Conservation (phyloP, 2,113 vertebrate genomes). For the Anguilla japonica region DNA sequence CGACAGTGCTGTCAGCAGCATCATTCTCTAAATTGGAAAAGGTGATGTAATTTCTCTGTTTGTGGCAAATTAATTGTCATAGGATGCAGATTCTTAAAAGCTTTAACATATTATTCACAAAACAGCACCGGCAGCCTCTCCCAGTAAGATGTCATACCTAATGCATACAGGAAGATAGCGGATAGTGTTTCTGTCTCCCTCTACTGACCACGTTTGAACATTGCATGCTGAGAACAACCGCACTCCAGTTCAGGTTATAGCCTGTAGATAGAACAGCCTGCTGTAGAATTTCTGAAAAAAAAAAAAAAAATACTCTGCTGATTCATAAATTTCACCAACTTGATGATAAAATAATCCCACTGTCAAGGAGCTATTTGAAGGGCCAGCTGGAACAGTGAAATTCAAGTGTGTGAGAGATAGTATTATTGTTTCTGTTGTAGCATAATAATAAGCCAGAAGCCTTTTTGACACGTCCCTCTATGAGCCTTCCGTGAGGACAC, state of each 20-base stretch:
- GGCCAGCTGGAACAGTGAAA: not conserved
- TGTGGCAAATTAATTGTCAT: no score
- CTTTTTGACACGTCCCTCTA: not conserved
- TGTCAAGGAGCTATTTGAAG: not conserved
- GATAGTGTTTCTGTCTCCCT: not conserved
- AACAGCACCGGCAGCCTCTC: no score
- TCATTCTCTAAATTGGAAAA: no score
- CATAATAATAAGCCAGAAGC: not conserved
- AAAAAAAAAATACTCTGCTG: not conserved
- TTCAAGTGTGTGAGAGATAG: not conserved
- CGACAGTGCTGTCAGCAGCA: no score
- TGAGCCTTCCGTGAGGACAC: not conserved
- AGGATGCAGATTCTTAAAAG: no score
- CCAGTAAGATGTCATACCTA: no score
- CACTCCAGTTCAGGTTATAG: not conserved
- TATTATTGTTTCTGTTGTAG: not conserved
- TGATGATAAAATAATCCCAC: not conserved
- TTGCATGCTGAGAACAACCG: not conserved
- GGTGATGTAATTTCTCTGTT: no score
- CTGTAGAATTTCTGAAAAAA: not conserved
- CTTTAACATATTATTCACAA: no score
- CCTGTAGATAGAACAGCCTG: not conserved
- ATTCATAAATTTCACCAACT: not conserved
- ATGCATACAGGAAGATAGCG: no score
- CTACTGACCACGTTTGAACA: not conserved